Base-by-base conservation (phyloP, 2,888 invertebrate genomes). In the Gortyna flavago region DNA sequence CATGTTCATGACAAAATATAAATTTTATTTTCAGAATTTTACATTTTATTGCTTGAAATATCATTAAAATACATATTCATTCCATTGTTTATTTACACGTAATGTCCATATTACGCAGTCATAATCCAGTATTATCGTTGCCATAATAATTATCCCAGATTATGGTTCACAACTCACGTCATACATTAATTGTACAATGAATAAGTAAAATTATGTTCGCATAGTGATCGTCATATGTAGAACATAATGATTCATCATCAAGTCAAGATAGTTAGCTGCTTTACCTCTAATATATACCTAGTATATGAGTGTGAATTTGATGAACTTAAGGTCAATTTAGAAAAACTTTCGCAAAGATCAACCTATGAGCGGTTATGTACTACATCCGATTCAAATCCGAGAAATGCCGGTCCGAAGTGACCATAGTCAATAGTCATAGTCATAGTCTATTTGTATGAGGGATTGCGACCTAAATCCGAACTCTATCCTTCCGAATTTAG, bases 61-160 rank as follows among this genome's bases (percentile, higher is more conserved):
- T 48, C 8, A 54, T 71, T 67, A 25, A 59, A 41, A 48, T 21
- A 32, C 21, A 32, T 41, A n/a, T 29, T 73, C 32, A 71, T 66
- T 16, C 16, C 18, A 21, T 35, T 32, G 25, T 59, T 80, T 35
- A 74, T 74, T 67, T 64, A 68, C 38, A 59, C 67, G 29, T 72
- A 72, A 80, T 76, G 48, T 25, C 29, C 48, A 54, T 48, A 77
- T 64, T 69, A 72, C 59, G 32, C 29, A 29, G 35, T 68, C 35
- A 48, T 81, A 81, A 77, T 85, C 66, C 74, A 3, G 62, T 74
- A 75, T 72, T 72, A 75, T 64, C 25, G 29, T 66, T 62, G 70
- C 74, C 64, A 59, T 66, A 72, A 62, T 62, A 41, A 41, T 41
- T 41, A 74, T 68, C 18, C 2, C 38, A 48, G 64, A 69, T 80